A percentile compares a stretch with the other conserved stretches of the same genome.
These are phyloP conservation scores for Rhingia rostrata DNA, from an alignment of 2,888 invertebrate genomes.

Conservation along the genomic window DNA sequence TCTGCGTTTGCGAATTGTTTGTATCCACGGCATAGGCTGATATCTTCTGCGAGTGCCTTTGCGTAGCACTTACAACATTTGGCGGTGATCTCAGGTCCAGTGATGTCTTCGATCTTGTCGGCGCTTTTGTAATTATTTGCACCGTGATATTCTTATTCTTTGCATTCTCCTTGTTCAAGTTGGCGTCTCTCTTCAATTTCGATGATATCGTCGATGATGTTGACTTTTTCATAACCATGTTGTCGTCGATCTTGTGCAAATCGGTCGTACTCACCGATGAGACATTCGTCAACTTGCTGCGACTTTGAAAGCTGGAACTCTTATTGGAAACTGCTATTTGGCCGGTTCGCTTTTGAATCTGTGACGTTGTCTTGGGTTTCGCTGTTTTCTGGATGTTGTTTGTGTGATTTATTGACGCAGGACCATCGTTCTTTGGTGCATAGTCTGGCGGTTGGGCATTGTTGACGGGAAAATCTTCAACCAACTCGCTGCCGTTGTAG, in stretches of 20 bases:
- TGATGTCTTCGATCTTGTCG: conserved; percentile 82
- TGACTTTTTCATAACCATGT: conserved; percentile 80
- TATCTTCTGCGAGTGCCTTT: conserved; percentile 75
- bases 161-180: conserved; percentile 81
- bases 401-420: conserved; percentile 75
- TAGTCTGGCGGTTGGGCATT: conserved; percentile 78
- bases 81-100: conserved; percentile 80
- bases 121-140: conserved; percentile 82
- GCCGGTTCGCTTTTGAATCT: conserved; percentile 79
- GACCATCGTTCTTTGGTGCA: conserved; percentile 75
- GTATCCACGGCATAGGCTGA: conserved; percentile 77
- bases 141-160: conserved; percentile 81
- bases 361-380: conserved; percentile 78
- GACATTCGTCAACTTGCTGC: conserved; percentile 79
- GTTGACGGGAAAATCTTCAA: conserved; percentile 83
- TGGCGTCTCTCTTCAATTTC: conserved; percentile 74
- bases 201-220: conserved; percentile 77
- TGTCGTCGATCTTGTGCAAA: conserved; percentile 82
- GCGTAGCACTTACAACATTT: conserved; percentile 46
- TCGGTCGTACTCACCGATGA: conserved; percentile 82
- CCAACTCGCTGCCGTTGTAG: conserved; percentile 81
- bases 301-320: conserved; percentile 75
- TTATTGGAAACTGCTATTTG: conserved; percentile 76
- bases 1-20: conserved; percentile 59
- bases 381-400: conserved; percentile 78